phyloP scores from a whole-genome alignment of 1,140 invertebrate species.

The Parasteatoda tepidariorum region DNA sequence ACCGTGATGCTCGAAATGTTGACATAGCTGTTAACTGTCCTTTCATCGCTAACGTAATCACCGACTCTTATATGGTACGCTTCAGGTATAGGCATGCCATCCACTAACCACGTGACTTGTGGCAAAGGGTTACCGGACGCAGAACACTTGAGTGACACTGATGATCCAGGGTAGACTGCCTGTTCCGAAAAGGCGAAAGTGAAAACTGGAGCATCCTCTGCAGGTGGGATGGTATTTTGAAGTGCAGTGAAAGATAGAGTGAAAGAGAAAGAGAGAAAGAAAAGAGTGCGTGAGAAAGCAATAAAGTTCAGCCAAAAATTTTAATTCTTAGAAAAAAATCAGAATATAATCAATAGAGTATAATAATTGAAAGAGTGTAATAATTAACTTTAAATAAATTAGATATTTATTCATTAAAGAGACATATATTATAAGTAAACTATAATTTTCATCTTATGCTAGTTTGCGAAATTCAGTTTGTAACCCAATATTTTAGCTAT shows the following conservation, averaged over 20 bases:
- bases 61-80: slow-evolving; percentile 56
- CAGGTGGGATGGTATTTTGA: neutral
- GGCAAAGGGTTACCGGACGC: slow-evolving; percentile 63
- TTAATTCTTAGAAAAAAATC: too few species aligned
- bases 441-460: too few species aligned
- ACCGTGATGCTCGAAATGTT: slow-evolving; percentile 77
- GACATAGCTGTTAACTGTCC: slow-evolving; percentile 81
- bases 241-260: neutral
- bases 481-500: too few species aligned
- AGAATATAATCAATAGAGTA: too few species aligned
- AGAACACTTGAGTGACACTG: slow-evolving; percentile 64
- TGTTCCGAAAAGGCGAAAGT: slow-evolving; percentile 60
- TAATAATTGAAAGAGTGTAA: neutral
- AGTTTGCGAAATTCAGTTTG: too few species aligned
- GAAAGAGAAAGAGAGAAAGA: slow-evolving; percentile 3
- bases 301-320: too few species aligned
- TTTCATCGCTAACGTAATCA: slow-evolving; percentile 61
- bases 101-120: slow-evolving; percentile 63
- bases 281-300: neutral
- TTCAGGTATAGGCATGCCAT: slow-evolving; percentile 59
- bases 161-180: slow-evolving; percentile 61
- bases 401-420: neutral
- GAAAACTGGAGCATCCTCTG: slow-evolving; percentile 58
- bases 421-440: neutral
- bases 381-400: neutral